These are phyloP conservation scores for human (Homo sapiens) DNA, from an alignment of 2,113 vertebrate genomes.

Conservation along the genomic window DNA sequence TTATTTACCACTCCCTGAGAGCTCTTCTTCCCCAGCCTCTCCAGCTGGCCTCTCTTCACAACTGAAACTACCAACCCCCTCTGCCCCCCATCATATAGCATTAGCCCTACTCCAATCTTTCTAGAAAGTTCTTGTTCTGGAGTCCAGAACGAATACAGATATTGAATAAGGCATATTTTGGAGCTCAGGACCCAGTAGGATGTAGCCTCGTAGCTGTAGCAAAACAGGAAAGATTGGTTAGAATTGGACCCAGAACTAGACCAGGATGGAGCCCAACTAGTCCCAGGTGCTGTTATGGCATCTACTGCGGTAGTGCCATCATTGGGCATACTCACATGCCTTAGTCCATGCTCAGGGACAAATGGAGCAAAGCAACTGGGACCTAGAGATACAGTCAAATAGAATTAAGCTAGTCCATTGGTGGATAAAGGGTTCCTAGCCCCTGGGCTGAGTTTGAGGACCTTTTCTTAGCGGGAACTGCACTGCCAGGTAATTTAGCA, in stretches of 20 bases:
- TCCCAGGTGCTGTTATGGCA: neutral
- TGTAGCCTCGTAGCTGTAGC: too few relatives aligned
- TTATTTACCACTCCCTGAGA: neutral
- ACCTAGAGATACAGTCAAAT: neutral
- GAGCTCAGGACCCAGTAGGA: neutral
- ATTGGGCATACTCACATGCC: fast-evolving
- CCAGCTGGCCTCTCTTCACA: too few relatives aligned
- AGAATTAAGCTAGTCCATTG: neutral
- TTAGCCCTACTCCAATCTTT: neutral
- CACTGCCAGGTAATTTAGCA: neutral
- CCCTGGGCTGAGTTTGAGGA: neutral
- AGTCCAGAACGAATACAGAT: neutral
- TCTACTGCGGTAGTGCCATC: neutral
- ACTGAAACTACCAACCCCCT: neutral
- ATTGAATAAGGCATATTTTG: neutral
- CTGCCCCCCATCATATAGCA: neutral
- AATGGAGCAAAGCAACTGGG: neutral
- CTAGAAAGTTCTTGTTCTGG: neutral
- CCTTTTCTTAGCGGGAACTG: neutral
- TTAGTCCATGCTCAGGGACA: too few relatives aligned
- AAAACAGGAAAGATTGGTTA: neutral
- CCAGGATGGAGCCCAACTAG: neutral
- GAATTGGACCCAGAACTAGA: neutral
- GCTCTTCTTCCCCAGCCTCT: neutral
- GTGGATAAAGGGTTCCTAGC: neutral